phyloP scores from a whole-genome alignment of 2,888 invertebrate species.

The Ophioninae sp. region DNA sequence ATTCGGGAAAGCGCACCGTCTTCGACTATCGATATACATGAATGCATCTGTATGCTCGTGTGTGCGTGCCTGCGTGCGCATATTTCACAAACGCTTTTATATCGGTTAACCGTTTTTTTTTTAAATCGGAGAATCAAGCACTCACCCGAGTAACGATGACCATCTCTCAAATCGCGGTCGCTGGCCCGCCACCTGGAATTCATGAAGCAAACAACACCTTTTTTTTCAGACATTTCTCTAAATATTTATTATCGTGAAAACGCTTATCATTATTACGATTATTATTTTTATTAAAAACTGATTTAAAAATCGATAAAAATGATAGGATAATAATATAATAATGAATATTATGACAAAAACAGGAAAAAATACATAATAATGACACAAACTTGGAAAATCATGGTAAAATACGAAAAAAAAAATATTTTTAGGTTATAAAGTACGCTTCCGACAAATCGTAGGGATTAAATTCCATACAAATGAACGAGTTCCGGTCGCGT shows the following conservation, averaged over 20 bases:
- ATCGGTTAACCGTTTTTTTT: neutral
- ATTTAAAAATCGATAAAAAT: no score
- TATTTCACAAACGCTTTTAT: neutral
- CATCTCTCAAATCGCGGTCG: slow-evolving; percentile 83
- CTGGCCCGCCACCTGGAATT: slow-evolving; percentile 78
- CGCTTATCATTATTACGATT: neutral
- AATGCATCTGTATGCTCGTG: neutral
- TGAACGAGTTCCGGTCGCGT: slow-evolving; percentile 18
- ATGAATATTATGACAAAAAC: neutral
- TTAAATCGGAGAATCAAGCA: slow-evolving; percentile 58
- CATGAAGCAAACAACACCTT: slow-evolving; percentile 33
- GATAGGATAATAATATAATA: neutral
- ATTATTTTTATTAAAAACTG: no score
- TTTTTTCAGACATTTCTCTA: neutral
- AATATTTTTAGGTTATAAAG: neutral
- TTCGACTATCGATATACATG: slow-evolving; percentile 22
- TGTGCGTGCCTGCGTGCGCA: no score
- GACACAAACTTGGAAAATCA: neutral
- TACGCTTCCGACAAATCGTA: neutral
- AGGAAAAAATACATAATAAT: neutral
- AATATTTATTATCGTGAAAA: neutral
- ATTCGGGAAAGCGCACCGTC: slow-evolving; percentile 65
- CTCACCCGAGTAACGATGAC: slow-evolving; percentile 91
- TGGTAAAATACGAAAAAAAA: neutral
- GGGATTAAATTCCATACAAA: slow-evolving; percentile 15